These are phyloP conservation scores for Sarcophaga carnaria DNA, from an alignment of 2,888 invertebrate genomes.

Conservation along the genomic window DNA sequence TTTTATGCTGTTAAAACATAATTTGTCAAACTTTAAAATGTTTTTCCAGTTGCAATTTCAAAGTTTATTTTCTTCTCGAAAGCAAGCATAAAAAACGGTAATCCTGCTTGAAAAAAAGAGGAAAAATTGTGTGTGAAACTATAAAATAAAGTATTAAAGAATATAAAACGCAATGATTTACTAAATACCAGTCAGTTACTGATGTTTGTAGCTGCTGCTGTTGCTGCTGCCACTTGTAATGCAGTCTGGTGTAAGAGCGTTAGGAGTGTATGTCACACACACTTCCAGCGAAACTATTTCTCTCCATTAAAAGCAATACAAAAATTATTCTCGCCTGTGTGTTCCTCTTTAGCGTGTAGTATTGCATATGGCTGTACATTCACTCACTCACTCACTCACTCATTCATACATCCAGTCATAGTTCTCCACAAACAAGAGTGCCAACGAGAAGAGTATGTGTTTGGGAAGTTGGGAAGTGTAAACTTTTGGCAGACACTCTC, in stretches of 20 bases:
- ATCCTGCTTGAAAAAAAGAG: neutral
- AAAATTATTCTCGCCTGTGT: constrained; percentile 33
- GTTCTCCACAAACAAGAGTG: neutral
- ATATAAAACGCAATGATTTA: constrained; percentile 47
- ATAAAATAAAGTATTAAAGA: neutral
- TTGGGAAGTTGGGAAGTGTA: constrained; percentile 55
- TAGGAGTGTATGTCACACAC: neutral
- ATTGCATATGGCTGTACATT: neutral
- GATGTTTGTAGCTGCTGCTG: constrained; percentile 17
- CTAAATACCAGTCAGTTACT: constrained; percentile 42
- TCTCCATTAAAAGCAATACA: constrained; percentile 35
- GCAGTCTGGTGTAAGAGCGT: neutral
- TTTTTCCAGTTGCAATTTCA: constrained; percentile 19
- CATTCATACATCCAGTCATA: too few species aligned
- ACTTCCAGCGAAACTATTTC: constrained; percentile 42
- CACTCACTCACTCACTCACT: neutral
- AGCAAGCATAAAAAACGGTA: neutral
- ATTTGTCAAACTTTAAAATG: constrained; percentile 66
- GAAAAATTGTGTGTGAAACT: neutral
- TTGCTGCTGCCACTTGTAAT: constrained; percentile 18
- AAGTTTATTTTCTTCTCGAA: constrained; percentile 38
- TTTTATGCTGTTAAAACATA: constrained; percentile 60
- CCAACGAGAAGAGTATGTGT: constrained; percentile 18
- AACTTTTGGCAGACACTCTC: constrained; percentile 60
- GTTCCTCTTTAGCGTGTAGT: neutral